Base-by-base conservation (phyloP, 2,797 vertebrate genomes). In the Anguilla megastoma region DNA sequence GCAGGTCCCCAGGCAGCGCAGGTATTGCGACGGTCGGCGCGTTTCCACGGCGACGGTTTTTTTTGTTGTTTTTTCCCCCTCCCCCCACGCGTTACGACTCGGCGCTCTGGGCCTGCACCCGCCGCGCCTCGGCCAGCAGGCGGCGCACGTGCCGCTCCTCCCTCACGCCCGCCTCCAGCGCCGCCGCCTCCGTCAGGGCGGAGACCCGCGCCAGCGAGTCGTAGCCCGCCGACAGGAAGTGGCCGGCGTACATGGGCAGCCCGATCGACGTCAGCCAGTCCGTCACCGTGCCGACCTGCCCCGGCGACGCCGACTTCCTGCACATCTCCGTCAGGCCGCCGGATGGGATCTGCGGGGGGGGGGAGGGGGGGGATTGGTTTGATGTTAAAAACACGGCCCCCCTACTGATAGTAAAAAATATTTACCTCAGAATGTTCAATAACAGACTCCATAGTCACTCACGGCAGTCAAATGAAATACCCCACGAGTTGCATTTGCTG, bases 241-340 rank as follows among this genome's bases (percentile, higher is more conserved):
- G 88, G 1, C 93, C 58, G 89, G 95, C 92, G 91, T 99, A 99
- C 98, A 99, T 98, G 89, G 98, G 98, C 89, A 99, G 96, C 74
- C 98, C 98, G 58, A 99, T 97, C 90, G 97, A 99, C 89, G 97
- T 91, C 90, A 99, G 97, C 99, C 98, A 99, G 89, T 99, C 97
- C 0, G 97, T 96, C 90, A 99, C 92, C 0, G 97, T 97, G 14
- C 94, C 95, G 88, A 97, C 91, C 89, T 96, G 95, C 84, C 97
- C 95, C 0, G 97, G 96, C 83, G 97, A 96, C 10, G 95, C 86
- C 10, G 97, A 96, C 93, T 97, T 99, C 86, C 98, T 96, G 92
- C 97, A 98, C 93, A 98, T 98, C 93, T 99, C 98, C 0, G 97
- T 99, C 92, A 98, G 95, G 85, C 98, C 98, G 79, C 98, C 97